Evolutionary conservation across 2,113 vertebrate genomes (phyloP), one percentile per base, ranked within the genome.

Genomic region (Potamarius usumacintae): DNA sequence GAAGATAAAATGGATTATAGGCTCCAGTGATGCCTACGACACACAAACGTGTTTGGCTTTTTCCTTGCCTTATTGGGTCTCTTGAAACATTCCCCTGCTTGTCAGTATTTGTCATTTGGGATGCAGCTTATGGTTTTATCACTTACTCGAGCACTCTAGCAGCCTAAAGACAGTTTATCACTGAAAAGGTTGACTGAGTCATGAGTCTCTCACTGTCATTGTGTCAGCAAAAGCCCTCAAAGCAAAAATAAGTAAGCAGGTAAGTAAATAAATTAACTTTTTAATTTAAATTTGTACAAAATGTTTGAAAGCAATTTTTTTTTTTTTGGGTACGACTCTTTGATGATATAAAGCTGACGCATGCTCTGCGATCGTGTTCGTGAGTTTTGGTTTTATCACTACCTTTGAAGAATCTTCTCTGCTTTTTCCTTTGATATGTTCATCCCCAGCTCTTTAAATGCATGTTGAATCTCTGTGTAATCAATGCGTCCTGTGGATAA

Each of bases 391-490:
- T 10, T 27, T 80, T 2, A 11, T 12, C 25, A 25, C 52, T 91
- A 99, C 98, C 97, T 99, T 85, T 95, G 92, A 76, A 99, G 96
- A 92, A 99, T 98, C 93, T 96, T 96, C 88, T 97, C 83, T 20
- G 98, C 98, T 79, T 97, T 96, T 57, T 96, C 93, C 89, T 95
- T 93, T 87, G 94, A 96, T 95, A 99, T 95, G 62, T 92, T 92
- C 90, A 99, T 86, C 22, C 98, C 98, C 90, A 99, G 7, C 55
- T 96, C 95, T 84, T 96, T 93, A 48, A 99, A 95, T 2, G 98
- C 97, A 93, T 98, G 96, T 81, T 97, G 96, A 89, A 99, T 96
- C 92, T 99, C 98, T 65, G 94, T 93, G 52, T 93, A 93, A 83
- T 99, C 98, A 63, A 99, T 96, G 89, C 91, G 90, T 71, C 98